phyloP scores from a whole-genome alignment of 2,797 vertebrate species.

The Anolis apletophallus region DNA sequence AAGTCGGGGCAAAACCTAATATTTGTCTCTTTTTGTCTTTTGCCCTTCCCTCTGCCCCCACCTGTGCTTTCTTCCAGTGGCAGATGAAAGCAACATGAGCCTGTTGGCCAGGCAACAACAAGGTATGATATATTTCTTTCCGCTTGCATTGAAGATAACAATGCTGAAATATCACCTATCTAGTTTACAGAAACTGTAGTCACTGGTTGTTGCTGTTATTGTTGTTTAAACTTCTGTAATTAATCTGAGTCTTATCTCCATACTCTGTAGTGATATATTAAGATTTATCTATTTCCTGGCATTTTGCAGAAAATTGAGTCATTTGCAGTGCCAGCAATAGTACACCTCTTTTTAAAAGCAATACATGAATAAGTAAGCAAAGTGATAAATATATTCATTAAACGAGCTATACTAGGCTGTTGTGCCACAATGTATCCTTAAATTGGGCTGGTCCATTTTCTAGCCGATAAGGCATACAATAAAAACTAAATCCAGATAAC shows the following conservation, averaged over 20 bases:
- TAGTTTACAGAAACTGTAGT: conserved; percentile 61
- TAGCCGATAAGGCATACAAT: not conserved
- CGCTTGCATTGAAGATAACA: conserved; percentile 43
- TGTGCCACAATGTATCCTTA: not conserved
- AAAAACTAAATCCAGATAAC: not conserved
- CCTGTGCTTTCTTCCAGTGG: conserved; percentile 79
- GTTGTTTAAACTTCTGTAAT: conserved; percentile 25
- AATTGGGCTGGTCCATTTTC: not conserved
- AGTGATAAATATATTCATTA: conserved; percentile 42
- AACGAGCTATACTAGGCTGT: conserved; percentile 6
- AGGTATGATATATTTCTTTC: conserved; percentile 83
- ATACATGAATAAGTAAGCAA: conserved; percentile 43
- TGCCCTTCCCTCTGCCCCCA: conserved; percentile 41
- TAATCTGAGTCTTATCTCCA: conserved; percentile 65
- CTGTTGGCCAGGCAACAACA: conserved; percentile 79
- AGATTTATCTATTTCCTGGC: conserved; percentile 53
- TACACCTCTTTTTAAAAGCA: conserved; percentile 46
- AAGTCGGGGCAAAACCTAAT: conserved; percentile 70
- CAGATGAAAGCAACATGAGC: conserved; percentile 90
- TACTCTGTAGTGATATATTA: conserved; percentile 61
- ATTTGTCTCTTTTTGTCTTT: conserved; percentile 62
- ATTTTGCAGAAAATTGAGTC: conserved; percentile 58
- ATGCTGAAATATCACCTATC: conserved; percentile 63
- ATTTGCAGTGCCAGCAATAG: conserved; percentile 58
- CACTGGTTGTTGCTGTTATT: conserved; percentile 37